Evolutionary conservation across 2,888 invertebrate species (phyloP), one percentile per base, ranked within the genome.

Genomic region (Lysandra bellargus): DNA sequence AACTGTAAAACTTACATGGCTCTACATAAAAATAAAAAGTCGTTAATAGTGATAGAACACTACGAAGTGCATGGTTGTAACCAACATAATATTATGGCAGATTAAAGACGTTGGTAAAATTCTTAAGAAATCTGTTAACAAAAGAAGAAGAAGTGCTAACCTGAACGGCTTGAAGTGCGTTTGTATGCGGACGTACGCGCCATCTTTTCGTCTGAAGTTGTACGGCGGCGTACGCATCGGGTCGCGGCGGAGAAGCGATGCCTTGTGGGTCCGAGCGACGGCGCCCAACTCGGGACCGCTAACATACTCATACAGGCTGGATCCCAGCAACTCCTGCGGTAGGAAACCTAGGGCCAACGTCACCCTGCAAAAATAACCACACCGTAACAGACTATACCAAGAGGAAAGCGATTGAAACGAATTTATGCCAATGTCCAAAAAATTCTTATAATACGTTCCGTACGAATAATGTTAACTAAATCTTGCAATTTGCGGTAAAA

Each of bases 271-370:
- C 83, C 98, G 97, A 17, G 98, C 97, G 81, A 99, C 95, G 0
- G 96, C 95, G 5, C 96, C 95, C 81, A 98, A 96, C 88, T 98
- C 98, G 69, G 97, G 97, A 80, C 96, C 97, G 85, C 97, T 96
- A 86, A 97, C 98, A 92, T 98, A 98, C 91, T 99, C 99, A 89
- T 99, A 99, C 95, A 98, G 97, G 84, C 98, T 98, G 14, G 98
- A 98, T 61, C 98, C 98, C 37, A 98, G 92, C 77, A 99, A 93
- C 93, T 99, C 99, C 92, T 99, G 99, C 1, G 99, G 98, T 80
- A 99, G 94, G 93, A 97, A 99, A 1, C 99, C 99, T 81, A 98
- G 95, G 60, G 98, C 97, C 82, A 98, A 90, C 1, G 98, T 98
- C 44, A 98, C 98, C 88, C 98, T 98, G 92, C 1, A 80, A 80